Conservation (phyloP, 2,888 invertebrate species). For the Athripsodes cinereus region DNA sequence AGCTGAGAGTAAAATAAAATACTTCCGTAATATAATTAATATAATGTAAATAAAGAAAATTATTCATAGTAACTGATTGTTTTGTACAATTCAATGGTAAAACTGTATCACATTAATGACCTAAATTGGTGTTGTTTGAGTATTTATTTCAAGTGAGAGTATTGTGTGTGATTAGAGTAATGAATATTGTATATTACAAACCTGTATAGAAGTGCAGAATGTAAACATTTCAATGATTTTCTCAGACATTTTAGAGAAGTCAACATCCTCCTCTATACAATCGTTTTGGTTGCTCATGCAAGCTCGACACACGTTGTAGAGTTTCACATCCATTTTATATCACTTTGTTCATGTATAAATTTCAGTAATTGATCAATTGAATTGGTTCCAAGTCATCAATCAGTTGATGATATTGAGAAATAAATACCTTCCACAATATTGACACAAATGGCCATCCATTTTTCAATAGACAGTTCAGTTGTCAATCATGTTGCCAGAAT, state of each 20-base stretch:
- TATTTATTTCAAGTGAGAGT: no score
- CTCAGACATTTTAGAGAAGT: conserved; percentile 16
- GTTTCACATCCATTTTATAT: conserved; percentile 15
- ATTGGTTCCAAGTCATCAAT: background rate
- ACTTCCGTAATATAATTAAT: no score
- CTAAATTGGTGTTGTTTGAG: no score
- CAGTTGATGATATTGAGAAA: background rate
- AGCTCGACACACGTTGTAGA: conserved; percentile 18
- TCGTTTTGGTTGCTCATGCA: conserved; percentile 15
- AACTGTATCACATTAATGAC: no score
- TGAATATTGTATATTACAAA: background rate
- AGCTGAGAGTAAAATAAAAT: no score
- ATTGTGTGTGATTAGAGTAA: no score
- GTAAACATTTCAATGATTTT: conserved; percentile 21
- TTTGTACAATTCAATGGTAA: no score
- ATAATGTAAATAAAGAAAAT: no score
- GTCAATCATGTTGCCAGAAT: background rate
- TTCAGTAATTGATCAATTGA: background rate
- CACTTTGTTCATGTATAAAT: background rate
- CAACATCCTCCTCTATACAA: conserved; percentile 3
- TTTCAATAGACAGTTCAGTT: background rate
- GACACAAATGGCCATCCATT: background rate
- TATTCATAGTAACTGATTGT: no score
- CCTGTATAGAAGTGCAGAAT: conserved; percentile 19
- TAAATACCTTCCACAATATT: background rate